Percentiles rank a stretch among this genome's conserved stretches.
Conservation (phyloP, 1,140 invertebrate species). For the Linepithema humile region DNA sequence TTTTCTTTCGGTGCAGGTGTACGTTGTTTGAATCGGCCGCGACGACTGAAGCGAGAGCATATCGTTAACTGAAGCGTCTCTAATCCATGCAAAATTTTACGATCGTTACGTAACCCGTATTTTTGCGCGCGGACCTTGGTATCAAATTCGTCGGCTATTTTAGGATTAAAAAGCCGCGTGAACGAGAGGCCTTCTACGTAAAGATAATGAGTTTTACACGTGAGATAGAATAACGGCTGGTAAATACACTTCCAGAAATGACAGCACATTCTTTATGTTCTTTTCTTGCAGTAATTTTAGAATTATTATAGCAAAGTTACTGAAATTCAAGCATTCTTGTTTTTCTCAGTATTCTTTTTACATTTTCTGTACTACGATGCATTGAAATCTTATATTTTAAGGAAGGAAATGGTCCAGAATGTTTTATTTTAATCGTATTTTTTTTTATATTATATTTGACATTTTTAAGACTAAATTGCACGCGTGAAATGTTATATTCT, state of each 20-base stretch:
- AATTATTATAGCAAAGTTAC: background rate
- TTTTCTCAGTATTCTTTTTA: background rate
- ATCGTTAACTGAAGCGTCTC: slow-evolving; percentile 43
- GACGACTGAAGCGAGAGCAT: slow-evolving; percentile 7
- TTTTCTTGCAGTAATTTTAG: background rate
- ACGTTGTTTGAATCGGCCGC: background rate
- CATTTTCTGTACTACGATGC: too few species aligned
- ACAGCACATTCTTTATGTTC: background rate
- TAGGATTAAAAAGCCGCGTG: slow-evolving; percentile 38
- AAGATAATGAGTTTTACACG: slow-evolving; percentile 49
- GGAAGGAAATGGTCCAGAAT: too few species aligned
- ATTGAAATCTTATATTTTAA: too few species aligned
- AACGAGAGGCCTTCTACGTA: background rate
- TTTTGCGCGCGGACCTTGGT: slow-evolving; percentile 58
- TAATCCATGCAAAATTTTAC: slow-evolving; percentile 48
- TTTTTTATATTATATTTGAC: too few species aligned
- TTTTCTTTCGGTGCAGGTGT: background rate
- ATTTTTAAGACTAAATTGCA: too few species aligned
- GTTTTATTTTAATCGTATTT: too few species aligned
- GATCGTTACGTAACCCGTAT: slow-evolving; percentile 55
- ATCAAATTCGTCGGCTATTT: slow-evolving; percentile 60
- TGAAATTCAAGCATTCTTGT: background rate
- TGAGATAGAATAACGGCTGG: slow-evolving; percentile 41
- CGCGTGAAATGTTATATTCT: too few species aligned
- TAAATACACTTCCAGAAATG: slow-evolving; percentile 37